These are phyloP conservation scores for Pituophis catenifer DNA, from an alignment of 2,113 vertebrate species.

Conservation along the genomic window DNA sequence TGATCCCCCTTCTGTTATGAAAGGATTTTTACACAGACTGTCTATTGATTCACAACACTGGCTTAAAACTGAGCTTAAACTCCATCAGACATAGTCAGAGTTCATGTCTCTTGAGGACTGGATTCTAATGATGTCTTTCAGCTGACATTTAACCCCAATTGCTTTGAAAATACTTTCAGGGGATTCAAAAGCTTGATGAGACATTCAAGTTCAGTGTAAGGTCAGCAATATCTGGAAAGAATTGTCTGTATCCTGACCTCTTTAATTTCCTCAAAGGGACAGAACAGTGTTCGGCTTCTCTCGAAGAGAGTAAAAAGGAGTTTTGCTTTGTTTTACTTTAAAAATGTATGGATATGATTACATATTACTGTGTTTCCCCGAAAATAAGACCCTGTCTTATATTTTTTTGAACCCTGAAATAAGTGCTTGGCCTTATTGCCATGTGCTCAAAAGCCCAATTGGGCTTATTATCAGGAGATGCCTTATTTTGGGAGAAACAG, in stretches of 20 bases:
- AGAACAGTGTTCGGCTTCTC: not conserved
- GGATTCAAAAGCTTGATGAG: not conserved
- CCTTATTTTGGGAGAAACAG: no score
- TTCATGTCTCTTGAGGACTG: not conserved
- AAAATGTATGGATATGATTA: not conserved
- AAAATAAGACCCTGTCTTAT: no score
- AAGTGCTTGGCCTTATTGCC: no score
- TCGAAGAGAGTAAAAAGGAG: not conserved
- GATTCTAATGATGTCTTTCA: not conserved
- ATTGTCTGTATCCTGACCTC: not conserved
- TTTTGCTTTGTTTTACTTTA: not conserved
- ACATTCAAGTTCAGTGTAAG: not conserved
- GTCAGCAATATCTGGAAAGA: not conserved
- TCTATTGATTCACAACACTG: conserved; percentile 10
- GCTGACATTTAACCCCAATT: not conserved
- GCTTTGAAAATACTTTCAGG: not conserved
- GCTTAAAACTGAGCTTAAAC: conserved; percentile 16
- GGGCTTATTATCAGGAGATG: no score
- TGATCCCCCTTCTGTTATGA: not conserved
- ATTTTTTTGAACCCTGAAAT: no score
- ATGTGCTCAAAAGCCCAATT: no score
- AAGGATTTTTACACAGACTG: not conserved
- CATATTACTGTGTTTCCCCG: not conserved
- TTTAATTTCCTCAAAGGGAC: not conserved
- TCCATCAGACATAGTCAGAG: not conserved